A percentile compares a stretch with the other conserved stretches of the same genome.
Conservation (phyloP, 2,113 vertebrate genomes). For the Penelope pileata region DNA sequence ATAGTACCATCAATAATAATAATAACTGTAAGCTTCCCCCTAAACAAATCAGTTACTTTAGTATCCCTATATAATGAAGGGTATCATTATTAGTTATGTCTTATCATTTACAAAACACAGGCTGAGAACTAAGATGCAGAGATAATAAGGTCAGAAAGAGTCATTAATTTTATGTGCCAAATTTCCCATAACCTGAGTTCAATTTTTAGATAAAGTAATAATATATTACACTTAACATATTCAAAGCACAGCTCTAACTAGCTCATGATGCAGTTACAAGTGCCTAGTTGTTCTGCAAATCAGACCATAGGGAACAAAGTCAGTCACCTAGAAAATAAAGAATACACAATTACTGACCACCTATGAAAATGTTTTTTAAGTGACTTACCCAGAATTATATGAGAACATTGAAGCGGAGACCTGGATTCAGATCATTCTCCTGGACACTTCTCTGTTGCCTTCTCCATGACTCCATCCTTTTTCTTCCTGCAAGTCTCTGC, state of each 20-base stretch:
- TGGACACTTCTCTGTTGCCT: background rate
- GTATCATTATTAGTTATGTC: background rate
- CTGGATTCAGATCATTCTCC: background rate
- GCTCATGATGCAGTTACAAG: background rate
- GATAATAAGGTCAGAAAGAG: constrained; percentile 16
- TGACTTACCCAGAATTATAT: background rate
- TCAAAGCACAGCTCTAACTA: constrained; percentile 6
- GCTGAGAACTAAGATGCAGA: background rate
- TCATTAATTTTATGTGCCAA: background rate
- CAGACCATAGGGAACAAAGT: constrained; percentile 4
- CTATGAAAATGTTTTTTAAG: background rate
- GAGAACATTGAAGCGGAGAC: background rate
- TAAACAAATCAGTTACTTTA: background rate
- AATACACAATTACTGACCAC: background rate
- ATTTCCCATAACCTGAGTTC: background rate
- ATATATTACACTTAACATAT: background rate
- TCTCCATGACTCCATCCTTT: background rate
- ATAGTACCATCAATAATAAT: background rate
- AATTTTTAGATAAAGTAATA: background rate
- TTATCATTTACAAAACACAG: background rate
- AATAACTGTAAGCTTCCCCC: background rate
- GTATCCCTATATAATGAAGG: background rate
- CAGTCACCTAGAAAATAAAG: constrained; percentile 44
- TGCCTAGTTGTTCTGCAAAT: background rate
- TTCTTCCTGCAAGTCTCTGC: background rate